phyloP scores from a whole-genome alignment of 1,140 invertebrate genomes.

The Heliconius hermathena region DNA sequence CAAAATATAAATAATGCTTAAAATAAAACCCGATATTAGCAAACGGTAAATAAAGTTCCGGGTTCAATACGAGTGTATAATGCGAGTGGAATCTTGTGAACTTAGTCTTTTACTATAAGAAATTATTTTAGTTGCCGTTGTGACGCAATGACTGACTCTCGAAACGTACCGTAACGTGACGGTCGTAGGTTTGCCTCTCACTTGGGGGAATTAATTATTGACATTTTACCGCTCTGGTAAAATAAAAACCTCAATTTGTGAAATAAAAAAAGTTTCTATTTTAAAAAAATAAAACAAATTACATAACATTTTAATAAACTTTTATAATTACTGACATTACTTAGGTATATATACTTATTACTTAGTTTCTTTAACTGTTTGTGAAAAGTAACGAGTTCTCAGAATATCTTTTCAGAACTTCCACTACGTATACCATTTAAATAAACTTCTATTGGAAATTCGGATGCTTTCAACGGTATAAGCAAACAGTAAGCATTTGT shows the following conservation, averaged over 20 bases:
- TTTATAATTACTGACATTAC: background rate
- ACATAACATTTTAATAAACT: too few species aligned
- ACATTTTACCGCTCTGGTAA: too few species aligned
- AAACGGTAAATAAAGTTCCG: constrained; percentile 5
- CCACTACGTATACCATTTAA: constrained; percentile 23
- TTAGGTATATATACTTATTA: background rate
- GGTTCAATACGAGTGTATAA: constrained; percentile 20
- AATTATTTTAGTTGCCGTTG: background rate
- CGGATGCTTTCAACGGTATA: constrained; percentile 35
- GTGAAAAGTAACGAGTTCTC: constrained; percentile 11
- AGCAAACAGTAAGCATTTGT: constrained; percentile 32
- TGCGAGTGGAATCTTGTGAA: constrained; percentile 11
- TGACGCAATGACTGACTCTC: too few species aligned
- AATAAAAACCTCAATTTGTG: too few species aligned
- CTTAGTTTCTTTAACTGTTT: constrained; percentile 19
- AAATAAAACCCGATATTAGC: constrained; percentile 19
- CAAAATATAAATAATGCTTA: background rate
- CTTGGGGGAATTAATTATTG: too few species aligned
- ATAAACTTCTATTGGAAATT: constrained; percentile 21
- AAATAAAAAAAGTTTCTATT: too few species aligned
- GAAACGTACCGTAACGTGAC: too few species aligned
- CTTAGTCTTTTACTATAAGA: background rate
- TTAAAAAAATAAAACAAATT: too few species aligned
- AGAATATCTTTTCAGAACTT: constrained; percentile 21
- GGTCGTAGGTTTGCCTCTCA: too few species aligned